Percentiles rank a stretch among this genome's conserved stretches.
Evolutionary conservation across 2,888 invertebrate genomes (phyloP).

Genomic region (Stomorhina lunata): DNA sequence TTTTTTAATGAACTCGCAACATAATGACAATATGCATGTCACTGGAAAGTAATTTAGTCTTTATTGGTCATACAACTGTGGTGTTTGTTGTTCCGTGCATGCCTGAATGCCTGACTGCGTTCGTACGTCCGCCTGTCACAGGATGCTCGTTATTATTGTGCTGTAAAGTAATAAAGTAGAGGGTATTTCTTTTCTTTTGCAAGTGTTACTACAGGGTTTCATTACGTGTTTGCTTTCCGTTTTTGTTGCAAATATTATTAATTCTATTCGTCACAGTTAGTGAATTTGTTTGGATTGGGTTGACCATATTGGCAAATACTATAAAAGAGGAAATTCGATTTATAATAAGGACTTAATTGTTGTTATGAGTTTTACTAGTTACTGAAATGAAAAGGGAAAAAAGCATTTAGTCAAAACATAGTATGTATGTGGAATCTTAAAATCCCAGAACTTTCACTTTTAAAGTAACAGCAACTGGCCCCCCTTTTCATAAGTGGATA

Average conservation of each 20-base stretch:
- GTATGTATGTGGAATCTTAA: no score
- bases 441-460: slow-evolving; percentile 34
- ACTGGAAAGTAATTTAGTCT: slow-evolving; percentile 33
- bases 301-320: slow-evolving; percentile 18
- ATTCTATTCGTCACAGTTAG: slow-evolving; percentile 33
- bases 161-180: slow-evolving; percentile 3
- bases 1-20: slow-evolving; percentile 59
- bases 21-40: slow-evolving; percentile 40
- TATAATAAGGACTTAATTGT: not conserved
- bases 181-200: not conserved
- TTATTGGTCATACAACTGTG: slow-evolving; percentile 34
- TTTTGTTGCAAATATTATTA: slow-evolving; percentile 40
- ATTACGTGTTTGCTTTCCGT: not conserved
- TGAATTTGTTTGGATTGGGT: not conserved
- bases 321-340: not conserved
- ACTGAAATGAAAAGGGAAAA: no score
- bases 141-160: slow-evolving; percentile 27
- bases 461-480: not conserved
- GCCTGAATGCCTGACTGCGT: no score
- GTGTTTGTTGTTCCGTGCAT: slow-evolving; percentile 9
- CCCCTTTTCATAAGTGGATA: no score
- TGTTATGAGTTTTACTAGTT: no score
- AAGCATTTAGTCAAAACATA: no score
- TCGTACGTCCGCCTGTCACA: not conserved
- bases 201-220: not conserved